Evolutionary conservation across 2,888 invertebrate genomes (phyloP).

Genomic region (Melinopterus prodromus): DNA sequence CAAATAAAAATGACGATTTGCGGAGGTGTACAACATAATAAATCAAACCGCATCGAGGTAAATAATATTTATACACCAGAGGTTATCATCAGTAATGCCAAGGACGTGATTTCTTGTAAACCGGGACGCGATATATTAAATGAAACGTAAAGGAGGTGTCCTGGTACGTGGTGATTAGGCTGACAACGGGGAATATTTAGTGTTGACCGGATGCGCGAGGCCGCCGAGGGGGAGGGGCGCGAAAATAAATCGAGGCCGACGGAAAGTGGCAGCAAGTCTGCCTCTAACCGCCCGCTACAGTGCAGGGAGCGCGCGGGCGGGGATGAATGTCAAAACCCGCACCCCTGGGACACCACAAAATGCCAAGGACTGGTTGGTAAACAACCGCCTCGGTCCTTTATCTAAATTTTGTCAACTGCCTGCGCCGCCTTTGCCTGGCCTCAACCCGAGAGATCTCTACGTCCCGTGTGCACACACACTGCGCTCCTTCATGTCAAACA

Average conservation of each 20-base stretch:
- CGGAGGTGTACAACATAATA: not conserved
- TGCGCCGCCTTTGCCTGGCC: not conserved
- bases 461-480: not conserved
- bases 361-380: conserved; percentile 25
- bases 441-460: conserved; percentile 4
- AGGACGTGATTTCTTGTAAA: conserved; percentile 4
- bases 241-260: conserved; percentile 16
- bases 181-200: not conserved
- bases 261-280: not conserved
- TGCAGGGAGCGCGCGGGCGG: not conserved
- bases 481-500: not conserved
- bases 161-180: not conserved
- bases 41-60: not conserved
- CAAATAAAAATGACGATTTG: not conserved
- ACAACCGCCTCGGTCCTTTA: conserved; percentile 19
- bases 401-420: not conserved
- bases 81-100: not conserved
- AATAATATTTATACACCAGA: not conserved
- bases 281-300: not conserved
- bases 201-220: not conserved
- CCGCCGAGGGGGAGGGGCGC: conserved; percentile 8
- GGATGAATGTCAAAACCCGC: conserved; percentile 11
- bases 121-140: not conserved
- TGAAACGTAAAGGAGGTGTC: not conserved
- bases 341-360: conserved; percentile 21